Base-by-base conservation (phyloP, 2,888 invertebrate genomes). In the Ochropacha duplaris region DNA sequence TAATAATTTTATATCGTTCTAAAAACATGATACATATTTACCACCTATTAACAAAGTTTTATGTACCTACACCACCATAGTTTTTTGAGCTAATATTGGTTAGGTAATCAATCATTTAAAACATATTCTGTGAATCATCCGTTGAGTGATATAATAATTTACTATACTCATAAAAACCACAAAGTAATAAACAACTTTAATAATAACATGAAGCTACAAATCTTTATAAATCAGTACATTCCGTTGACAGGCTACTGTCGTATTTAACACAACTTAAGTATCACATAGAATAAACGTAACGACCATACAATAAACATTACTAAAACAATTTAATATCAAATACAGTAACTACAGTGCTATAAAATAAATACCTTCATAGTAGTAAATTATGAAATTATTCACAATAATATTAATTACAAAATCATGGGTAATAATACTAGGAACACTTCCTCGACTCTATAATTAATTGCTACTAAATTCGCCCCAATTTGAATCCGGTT, bases 401-500 rank as follows among this genome's bases (percentile, higher is more conserved):
- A 76, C 81, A 80, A 84, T 83, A 83, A 79, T 86, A 86, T 85
- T 88, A 89, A 90, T 88, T 86, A 84, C 86, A 78, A 83, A 85
- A 84, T 84, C 84, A 80, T 79, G 82, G 87, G 81, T 78, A 75
- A 78, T 81, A 83, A 83, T 79, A 83, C 86, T 80, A 80, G 80
- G 83, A 87, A 88, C 86, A 87, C 85, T 90, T 90, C 84, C 89
- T 86, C 81, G 83, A 73, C 83, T 87, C 83, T 80, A 90, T 91
- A 92, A 92, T 92, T 92, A 92, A 92, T 92, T 92, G 92, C 92
- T 92, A 92, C 92, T 92, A 92, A 92, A 92, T 92, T 92, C 89
- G 90, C 86, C 87, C 90, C 90, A 92, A 92, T 92, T 92, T 89
- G 92, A 92, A 92, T 92, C 92, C 92, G 89, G 90, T 88, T 90